These are phyloP conservation scores for Pica pica DNA, from an alignment of 2,113 vertebrate genomes.

Conservation along the genomic window DNA sequence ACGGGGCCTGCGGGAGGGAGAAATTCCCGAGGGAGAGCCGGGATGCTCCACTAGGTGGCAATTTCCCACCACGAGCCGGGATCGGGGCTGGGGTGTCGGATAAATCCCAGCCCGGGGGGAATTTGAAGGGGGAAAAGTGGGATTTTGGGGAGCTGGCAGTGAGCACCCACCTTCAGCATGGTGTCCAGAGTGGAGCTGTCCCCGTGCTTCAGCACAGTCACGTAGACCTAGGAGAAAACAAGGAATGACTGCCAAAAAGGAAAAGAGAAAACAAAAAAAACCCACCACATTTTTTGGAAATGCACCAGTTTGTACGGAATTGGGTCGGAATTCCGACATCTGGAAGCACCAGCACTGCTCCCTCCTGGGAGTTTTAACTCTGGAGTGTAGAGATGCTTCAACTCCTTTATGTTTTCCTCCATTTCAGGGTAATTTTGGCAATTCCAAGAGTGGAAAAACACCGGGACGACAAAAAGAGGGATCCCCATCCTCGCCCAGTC, in stretches of 20 bases:
- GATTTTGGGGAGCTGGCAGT: neutral
- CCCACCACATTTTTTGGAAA: neutral
- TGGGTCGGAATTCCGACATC: neutral
- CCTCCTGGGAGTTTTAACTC: neutral
- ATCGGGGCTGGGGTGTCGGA: neutral
- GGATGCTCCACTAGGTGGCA: slow-evolving; percentile 59
- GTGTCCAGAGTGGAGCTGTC: slow-evolving; percentile 88
- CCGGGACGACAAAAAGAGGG: neutral
- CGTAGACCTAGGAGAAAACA: slow-evolving; percentile 81
- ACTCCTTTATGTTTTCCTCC: neutral
- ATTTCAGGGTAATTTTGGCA: neutral
- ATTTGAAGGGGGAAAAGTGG: neutral
- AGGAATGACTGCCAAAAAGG: neutral
- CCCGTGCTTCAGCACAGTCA: slow-evolving; percentile 95
- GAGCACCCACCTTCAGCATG: slow-evolving; percentile 89
- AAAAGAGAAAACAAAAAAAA: too few species aligned
- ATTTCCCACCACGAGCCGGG: neutral
- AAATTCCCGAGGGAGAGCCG: neutral
- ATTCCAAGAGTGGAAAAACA: neutral
- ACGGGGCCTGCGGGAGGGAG: neutral
- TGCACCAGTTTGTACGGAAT: accelerated
- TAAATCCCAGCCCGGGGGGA: neutral
- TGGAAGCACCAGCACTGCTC: neutral
- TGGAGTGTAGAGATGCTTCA: too few species aligned
- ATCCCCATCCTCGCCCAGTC: neutral